phyloP scores from a whole-genome alignment of 2,888 invertebrate species.

The Drosophila melanosoma region DNA sequence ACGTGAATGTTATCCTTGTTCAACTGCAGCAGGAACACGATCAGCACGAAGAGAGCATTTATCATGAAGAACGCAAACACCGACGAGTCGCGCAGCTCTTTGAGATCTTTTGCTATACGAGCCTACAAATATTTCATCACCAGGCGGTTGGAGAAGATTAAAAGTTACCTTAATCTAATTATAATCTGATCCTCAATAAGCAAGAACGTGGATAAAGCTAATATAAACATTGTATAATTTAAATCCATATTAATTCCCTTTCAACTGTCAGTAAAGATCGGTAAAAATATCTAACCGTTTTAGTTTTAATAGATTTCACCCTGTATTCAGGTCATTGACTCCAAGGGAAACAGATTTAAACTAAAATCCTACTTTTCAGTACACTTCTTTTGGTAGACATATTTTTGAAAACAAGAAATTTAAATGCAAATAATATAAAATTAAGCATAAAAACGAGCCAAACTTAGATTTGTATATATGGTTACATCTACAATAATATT shows the following conservation, averaged over 20 bases:
- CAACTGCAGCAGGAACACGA: constrained; percentile 98
- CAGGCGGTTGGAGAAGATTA: constrained; percentile 12
- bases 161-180: neutral
- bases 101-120: constrained; percentile 95
- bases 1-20: constrained; percentile 98
- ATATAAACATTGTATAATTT: neutral
- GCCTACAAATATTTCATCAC: constrained; percentile 88
- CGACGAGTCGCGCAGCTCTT: constrained; percentile 97
- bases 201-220: neutral
- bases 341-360: no score
- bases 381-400: neutral
- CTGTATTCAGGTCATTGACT: neutral
- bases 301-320: neutral
- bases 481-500: no score
- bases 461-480: no score
- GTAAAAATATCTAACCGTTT: neutral
- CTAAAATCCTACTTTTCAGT: neutral
- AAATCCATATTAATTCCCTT: neutral
- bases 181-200: neutral
- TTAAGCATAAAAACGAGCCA: no score
- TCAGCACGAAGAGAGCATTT: constrained; percentile 99
- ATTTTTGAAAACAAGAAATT: neutral
- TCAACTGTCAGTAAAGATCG: neutral
- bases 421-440: neutral
- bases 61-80: constrained; percentile 99